These are phyloP conservation scores for Mallateleia sp. DNA, from an alignment of 2,888 invertebrate genomes.

Conservation along the genomic window DNA sequence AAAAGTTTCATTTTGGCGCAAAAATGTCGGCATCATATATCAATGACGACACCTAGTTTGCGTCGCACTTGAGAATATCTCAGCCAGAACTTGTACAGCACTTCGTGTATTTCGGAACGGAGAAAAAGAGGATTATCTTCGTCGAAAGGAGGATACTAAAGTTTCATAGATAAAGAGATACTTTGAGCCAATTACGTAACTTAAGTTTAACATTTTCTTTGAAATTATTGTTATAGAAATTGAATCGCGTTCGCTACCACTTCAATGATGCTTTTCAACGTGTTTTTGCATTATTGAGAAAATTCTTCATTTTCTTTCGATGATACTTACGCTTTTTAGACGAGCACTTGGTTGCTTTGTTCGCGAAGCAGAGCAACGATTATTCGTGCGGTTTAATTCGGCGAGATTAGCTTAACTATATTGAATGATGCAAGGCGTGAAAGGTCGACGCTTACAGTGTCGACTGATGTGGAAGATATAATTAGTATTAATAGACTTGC, in stretches of 20 bases:
- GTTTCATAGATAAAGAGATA: slow-evolving; percentile 78
- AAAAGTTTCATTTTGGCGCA: slow-evolving; percentile 47
- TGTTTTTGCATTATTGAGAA: slow-evolving; percentile 55
- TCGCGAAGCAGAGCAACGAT: slow-evolving; percentile 43
- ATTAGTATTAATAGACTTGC: slow-evolving; percentile 60
- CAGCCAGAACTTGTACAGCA: slow-evolving; percentile 64
- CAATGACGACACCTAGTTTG: slow-evolving; percentile 72
- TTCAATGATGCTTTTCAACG: slow-evolving; percentile 59
- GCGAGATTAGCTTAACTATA: slow-evolving; percentile 43
- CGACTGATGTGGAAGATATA: slow-evolving; percentile 57
- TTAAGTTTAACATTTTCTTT: slow-evolving; percentile 76
- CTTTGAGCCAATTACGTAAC: slow-evolving; percentile 76
- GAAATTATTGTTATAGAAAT: slow-evolving; percentile 74
- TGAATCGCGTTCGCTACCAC: slow-evolving; percentile 65
- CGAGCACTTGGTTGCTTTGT: slow-evolving; percentile 37
- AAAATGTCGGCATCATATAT: slow-evolving; percentile 64
- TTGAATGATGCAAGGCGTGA: slow-evolving; percentile 59
- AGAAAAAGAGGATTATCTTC: slow-evolving; percentile 73
- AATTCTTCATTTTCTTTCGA: slow-evolving; percentile 62
- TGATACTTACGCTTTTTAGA: slow-evolving; percentile 49
- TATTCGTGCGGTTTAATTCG: slow-evolving; percentile 61
- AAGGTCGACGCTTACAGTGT: slow-evolving; percentile 58
- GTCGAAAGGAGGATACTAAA: slow-evolving; percentile 70
- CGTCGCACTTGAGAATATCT: slow-evolving; percentile 70
- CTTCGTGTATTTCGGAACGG: slow-evolving; percentile 57